Conservation (phyloP, 2,113 vertebrate species). For the Zosterops borbonicus region DNA sequence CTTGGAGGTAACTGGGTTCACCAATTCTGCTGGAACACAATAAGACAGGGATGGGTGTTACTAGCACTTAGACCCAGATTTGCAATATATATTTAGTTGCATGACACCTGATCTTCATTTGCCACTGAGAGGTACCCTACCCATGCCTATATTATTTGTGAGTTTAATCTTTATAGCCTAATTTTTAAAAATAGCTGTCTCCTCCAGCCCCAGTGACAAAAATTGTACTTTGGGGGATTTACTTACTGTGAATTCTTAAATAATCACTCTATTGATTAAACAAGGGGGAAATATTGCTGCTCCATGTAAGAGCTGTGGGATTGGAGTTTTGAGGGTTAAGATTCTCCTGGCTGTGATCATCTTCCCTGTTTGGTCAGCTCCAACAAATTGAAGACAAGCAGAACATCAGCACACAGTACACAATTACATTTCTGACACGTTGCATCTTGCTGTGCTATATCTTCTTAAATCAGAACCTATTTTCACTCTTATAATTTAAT, state of each 20-base stretch:
- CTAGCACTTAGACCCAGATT: not conserved
- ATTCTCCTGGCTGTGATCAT: not conserved
- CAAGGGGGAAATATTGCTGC: not conserved
- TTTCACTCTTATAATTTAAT: constrained; percentile 14
- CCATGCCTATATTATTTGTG: not conserved
- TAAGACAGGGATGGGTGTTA: not conserved
- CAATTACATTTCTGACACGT: constrained; percentile 9
- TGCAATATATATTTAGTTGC: not conserved
- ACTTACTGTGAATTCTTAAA: not conserved
- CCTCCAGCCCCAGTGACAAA: not conserved
- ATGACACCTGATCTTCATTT: not conserved
- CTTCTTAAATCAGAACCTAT: constrained; percentile 16
- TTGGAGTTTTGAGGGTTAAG: constrained; percentile 2
- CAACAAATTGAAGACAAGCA: not conserved
- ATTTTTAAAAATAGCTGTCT: not conserved
- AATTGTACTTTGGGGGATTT: not conserved
- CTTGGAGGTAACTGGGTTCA: not conserved
- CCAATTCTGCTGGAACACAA: not conserved
- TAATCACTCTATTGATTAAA: not conserved
- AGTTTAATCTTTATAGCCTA: not conserved
- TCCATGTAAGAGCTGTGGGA: not conserved
- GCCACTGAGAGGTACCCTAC: not conserved
- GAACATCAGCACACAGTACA: not conserved
- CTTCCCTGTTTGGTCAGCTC: not conserved
- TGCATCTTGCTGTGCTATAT: not conserved